phyloP scores from a whole-genome alignment of 2,888 invertebrate species.

The Coecobrya sp. region DNA sequence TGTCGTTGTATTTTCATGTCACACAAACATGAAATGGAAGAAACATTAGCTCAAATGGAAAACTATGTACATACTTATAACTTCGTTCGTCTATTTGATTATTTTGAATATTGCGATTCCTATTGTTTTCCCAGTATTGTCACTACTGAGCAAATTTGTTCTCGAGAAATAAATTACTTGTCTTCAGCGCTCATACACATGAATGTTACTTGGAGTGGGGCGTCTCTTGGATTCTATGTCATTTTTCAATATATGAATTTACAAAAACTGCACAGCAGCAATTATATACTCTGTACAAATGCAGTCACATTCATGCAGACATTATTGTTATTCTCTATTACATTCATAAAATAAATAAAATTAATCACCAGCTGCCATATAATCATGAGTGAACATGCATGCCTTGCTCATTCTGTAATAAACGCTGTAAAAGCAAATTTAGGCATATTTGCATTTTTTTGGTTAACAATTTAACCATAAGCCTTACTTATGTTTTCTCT shows the following conservation, averaged over 20 bases:
- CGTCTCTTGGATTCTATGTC: neutral
- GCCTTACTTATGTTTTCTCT: constrained; percentile 3
- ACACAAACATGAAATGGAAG: neutral
- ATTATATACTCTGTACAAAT: neutral
- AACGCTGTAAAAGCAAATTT: neutral
- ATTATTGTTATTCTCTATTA: neutral
- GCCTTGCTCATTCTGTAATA: constrained; percentile 7
- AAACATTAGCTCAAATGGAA: neutral
- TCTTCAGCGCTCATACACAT: neutral
- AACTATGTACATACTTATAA: neutral
- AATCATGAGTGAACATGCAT: neutral
- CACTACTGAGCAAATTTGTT: constrained; percentile 24
- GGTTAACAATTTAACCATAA: neutral
- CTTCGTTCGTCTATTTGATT: neutral
- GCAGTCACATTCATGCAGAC: neutral
- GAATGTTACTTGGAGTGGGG: neutral
- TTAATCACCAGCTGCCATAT: constrained; percentile 69
- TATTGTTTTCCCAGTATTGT: constrained; percentile 8
- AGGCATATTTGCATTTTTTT: neutral
- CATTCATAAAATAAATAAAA: constrained; percentile 59
- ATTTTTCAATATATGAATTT: neutral
- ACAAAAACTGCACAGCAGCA: neutral
- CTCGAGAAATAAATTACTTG: constrained; percentile 33
- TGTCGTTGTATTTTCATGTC: neutral
- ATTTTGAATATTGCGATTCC: neutral